Evolutionary conservation across 2,797 vertebrate genomes (phyloP).

Genomic region (Astyanax mexicanus): DNA sequence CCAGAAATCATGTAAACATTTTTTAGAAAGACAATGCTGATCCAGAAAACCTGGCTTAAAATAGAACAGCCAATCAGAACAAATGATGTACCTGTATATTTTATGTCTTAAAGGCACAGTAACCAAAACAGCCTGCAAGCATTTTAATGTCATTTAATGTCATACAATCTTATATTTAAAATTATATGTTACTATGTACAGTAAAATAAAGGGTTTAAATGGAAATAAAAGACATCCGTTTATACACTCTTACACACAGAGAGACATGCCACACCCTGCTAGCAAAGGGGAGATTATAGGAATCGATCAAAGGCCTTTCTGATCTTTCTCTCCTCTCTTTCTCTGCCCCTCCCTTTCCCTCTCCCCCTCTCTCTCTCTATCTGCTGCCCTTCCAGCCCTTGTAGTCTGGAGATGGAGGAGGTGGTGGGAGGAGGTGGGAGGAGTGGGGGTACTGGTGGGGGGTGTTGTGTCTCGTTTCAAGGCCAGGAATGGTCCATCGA

Average conservation of each 20-base stretch:
- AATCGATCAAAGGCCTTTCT: constrained; percentile 2
- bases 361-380: neutral
- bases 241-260: neutral
- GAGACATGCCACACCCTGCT: neutral
- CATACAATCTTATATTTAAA: neutral
- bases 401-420: neutral
- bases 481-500: neutral
- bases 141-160: too few species aligned
- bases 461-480: neutral
- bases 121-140: too few species aligned
- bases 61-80: too few species aligned
- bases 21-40: too few species aligned
- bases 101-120: too few species aligned
- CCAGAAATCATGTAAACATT: too few species aligned
- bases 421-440: neutral
- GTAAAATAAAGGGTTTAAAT: neutral
- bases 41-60: too few species aligned
- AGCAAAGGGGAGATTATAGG: neutral
- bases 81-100: too few species aligned
- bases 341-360: neutral
- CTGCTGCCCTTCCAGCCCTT: neutral
- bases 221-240: neutral
- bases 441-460: neutral
- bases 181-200: neutral
- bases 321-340: neutral